Percentiles rank a stretch among this genome's conserved stretches.
Conservation (phyloP, 1,140 invertebrate genomes). For the Linepithema humile region DNA sequence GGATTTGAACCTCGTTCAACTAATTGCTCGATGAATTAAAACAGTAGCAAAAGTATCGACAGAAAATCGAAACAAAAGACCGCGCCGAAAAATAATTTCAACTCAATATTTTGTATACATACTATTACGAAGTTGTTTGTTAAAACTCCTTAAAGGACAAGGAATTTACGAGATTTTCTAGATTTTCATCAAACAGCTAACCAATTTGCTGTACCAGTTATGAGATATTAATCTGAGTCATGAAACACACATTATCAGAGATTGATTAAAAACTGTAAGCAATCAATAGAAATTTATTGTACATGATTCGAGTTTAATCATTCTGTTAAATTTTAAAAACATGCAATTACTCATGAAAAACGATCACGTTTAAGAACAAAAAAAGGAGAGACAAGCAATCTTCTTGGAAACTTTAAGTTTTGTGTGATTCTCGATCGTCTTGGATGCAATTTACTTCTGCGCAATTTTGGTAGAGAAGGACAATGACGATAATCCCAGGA, state of each 20-base stretch:
- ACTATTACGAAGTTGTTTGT: not conserved
- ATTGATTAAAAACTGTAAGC: too few relatives aligned
- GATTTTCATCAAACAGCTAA: too few relatives aligned
- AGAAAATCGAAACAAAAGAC: not conserved
- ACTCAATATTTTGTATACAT: slow-evolving; percentile 8
- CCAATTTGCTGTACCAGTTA: too few relatives aligned
- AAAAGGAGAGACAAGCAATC: not conserved
- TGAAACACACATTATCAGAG: too few relatives aligned
- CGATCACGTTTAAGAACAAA: not conserved
- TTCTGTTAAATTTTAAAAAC: not conserved
- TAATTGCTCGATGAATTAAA: not conserved
- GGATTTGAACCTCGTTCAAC: not conserved
- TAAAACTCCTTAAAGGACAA: not conserved
- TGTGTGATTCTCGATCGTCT: not conserved
- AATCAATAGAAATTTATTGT: not conserved
- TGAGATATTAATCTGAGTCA: too few relatives aligned
- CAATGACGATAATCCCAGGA: not conserved
- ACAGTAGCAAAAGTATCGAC: not conserved
- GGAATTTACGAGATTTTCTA: too few relatives aligned
- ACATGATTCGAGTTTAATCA: not conserved
- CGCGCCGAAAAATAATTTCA: not conserved
- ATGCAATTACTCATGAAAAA: not conserved
- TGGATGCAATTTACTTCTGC: not conserved
- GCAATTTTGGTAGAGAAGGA: not conserved
- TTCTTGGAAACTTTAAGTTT: not conserved